Evolutionary conservation across 37 sponge, comb jelly and placozoan species (phyloP), one percentile per base, ranked within the genome.

Genomic region (Aplysina aerophoba): DNA sequence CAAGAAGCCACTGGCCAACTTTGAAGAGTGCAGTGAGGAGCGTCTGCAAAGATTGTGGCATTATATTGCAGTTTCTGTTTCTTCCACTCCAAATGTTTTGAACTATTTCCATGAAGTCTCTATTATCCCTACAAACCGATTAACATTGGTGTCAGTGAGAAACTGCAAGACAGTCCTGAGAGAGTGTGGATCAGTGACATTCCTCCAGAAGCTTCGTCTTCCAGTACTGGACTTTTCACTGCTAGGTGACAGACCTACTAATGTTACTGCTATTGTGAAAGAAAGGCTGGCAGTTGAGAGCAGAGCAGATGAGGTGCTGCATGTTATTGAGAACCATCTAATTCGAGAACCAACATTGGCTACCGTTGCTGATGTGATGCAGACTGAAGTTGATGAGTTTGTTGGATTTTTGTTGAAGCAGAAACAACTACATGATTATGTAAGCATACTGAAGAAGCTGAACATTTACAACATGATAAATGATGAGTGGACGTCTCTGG

Each of bases 61-160:
- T 4, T 75, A 53, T 41, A 38, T 75, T 22, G 34, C 28, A 17
- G 4, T 35, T 33, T 27, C 27, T 62, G 6, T 44, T 44, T 44
- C 50, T 11, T 44, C 50, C 50, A 71, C n/a, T 71, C 73, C 73
- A 30, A 69, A 30, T 30, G 11, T 62, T 28, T 13, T 27, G 24
- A 13, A 3, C 25, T 62, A 27, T 13, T 75, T 75, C 24, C 2
- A 38, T 36, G 22, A 21, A 13, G n/a, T 75, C 39, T n/a, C 78
- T 25, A 53, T 75, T 53, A 75, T 75, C 22, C 54, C 78, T 6
- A 75, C 78, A 36, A 75, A 40, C 78, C 78, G 40, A 44, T 75
- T 54, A 8, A 75, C 78, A 17, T 5, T 75, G 53, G 78, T 75
- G 0, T 50, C 78, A 36, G 54, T 75, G n/a, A 24, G 25, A 13